Evolutionary conservation across 1,140 invertebrate species (phyloP).

Genomic region (Aphaenogaster ashmeadi): DNA sequence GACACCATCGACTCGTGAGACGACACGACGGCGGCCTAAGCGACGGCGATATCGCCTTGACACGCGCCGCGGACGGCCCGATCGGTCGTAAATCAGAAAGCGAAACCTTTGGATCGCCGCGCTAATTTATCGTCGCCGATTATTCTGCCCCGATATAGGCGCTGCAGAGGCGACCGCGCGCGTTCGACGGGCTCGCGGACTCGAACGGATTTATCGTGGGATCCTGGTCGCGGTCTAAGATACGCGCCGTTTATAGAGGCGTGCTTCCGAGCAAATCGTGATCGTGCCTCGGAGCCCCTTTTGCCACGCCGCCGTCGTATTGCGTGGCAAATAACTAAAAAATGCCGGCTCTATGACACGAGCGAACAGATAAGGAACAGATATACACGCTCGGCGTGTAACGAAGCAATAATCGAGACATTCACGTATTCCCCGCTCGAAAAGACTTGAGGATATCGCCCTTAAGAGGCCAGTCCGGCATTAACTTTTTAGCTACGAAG

Average conservation of each 20-base stretch:
- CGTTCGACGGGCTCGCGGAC: conserved; percentile 15
- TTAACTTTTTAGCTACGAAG: conserved; percentile 1
- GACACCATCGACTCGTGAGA: conserved; percentile 3
- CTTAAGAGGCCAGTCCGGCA: conserved; percentile 34
- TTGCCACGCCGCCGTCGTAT: conserved; percentile 5
- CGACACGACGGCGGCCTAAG: conserved; percentile 20
- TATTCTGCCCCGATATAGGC: conserved; percentile 1
- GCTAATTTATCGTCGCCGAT: conserved; percentile 50
- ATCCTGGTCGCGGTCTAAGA: conserved; percentile 9
- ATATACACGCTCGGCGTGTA: not conserved
- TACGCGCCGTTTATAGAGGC: conserved; percentile 47
- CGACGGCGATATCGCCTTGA: conserved; percentile 23
- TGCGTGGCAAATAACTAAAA: conserved; percentile 27
- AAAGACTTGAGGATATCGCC: conserved; percentile 36
- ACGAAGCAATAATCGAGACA: conserved; percentile 18
- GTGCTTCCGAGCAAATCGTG: conserved; percentile 45
- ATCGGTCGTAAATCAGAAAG: conserved; percentile 57
- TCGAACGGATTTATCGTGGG: conserved; percentile 56
- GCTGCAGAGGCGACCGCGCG: conserved; percentile 13
- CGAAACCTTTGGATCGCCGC: conserved; percentile 14
- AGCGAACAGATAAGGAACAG: conserved; percentile 23
- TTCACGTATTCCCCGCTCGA: not conserved
- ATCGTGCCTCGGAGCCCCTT: conserved; percentile 7
- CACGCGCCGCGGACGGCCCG: conserved; percentile 50
- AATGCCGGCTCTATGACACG: conserved; percentile 9